Percentiles rank a stretch among this genome's conserved stretches.
These are phyloP conservation scores for Zoanthus solanderi DNA, from an alignment of 92 coral and sea anemone genomes.

Conservation along the genomic window DNA sequence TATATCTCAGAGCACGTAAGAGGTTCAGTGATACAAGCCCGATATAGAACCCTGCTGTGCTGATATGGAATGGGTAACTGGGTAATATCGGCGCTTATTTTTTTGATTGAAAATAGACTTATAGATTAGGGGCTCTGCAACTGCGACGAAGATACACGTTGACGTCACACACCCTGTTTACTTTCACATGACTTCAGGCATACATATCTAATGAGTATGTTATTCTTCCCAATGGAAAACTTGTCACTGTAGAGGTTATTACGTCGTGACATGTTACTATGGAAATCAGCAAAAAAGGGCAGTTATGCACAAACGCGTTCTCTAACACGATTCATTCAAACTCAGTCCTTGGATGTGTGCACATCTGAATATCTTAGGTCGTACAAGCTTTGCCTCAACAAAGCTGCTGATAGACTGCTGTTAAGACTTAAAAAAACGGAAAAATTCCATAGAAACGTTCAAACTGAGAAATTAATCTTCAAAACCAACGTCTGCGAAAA, in stretches of 20 bases:
- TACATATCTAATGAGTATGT: constrained; percentile 15
- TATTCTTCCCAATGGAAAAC: not conserved
- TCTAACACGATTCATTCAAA: constrained; percentile 40
- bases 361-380: not conserved
- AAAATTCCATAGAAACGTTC: not conserved
- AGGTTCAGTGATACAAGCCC: not conserved
- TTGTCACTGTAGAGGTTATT: constrained; percentile 33
- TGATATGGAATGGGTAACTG: not conserved
- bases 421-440: not conserved
- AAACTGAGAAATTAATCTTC: not conserved
- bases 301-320: constrained; percentile 45
- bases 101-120: not conserved
- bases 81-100: not conserved
- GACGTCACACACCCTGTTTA: constrained; percentile 24
- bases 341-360: not conserved
- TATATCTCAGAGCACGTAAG: not conserved
- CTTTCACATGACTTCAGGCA: constrained; percentile 38
- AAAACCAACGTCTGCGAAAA: not conserved
- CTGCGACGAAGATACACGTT: not conserved
- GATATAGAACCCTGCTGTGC: not conserved
- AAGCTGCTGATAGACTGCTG: not conserved
- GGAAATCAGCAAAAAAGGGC: not conserved
- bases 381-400: not conserved
- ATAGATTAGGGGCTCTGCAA: not conserved
- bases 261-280: constrained; percentile 39